Evolutionary conservation across 2,113 vertebrate species (phyloP), one percentile per base, ranked within the genome.

Genomic region (Alosa alosa): DNA sequence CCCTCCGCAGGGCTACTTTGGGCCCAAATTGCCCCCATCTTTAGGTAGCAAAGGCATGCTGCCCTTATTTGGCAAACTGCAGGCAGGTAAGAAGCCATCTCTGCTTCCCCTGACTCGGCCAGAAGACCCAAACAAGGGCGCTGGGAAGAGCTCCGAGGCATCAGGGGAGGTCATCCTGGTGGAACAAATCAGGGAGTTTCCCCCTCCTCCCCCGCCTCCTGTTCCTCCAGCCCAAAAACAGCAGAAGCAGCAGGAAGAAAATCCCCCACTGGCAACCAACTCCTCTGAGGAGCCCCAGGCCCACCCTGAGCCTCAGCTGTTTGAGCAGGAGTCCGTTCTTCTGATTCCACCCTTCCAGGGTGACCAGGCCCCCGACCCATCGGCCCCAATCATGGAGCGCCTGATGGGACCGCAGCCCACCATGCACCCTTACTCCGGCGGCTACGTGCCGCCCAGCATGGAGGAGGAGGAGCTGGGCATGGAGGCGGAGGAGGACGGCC

Each of bases 1-100:
- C 88, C 99, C 98, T 49, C 99, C 99, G 9, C 97, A 97, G 91
- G 98, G 99, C 45, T 99, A 98, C 91, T 99, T 99, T 81, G 99
- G 99, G 57, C 99, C 99, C 0, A 99, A 98, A 89, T 95, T 99
- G 1, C 99, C 99, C 47, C 99, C 99, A 3, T 91, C 95, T 5
- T 93, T 98, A 31, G 98, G 97, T 89, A 97, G 88, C 93, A 99
- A 99, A 93, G 94, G 96, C 0, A 95, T 97, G 90, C 94, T 99
- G 82, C 98, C 99, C 7, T 93, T 99, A 8, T 99, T 99, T 86
- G 99, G 99, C 75, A 99, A 99, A 39, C 88, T 99, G 10, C 98
- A 97, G 50, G 95, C 95, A 0, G 92, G 94, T 49, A 96, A 97
- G 86, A 99, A 97, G 90, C 94, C 94, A 0, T 92, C 90, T 0